Conservation (phyloP, 92 coral and sea anemone genomes). For the Scolanthus callimorphus region DNA sequence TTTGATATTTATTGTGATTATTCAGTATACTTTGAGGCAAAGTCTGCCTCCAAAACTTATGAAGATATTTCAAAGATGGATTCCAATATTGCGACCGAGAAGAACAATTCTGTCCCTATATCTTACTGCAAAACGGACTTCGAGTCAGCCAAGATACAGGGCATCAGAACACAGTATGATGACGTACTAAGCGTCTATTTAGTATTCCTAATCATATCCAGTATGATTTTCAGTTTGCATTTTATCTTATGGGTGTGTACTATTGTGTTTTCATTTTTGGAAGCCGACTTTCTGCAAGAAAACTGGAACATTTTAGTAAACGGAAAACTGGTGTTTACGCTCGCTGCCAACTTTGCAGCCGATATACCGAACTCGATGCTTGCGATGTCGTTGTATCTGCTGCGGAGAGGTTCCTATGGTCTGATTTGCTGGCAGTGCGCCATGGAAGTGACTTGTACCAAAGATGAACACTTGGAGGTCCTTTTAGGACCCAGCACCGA, state of each 20-base stretch:
- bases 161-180: slow-evolving; percentile 34
- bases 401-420: slow-evolving; percentile 81
- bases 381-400: slow-evolving; percentile 77
- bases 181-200: slow-evolving; percentile 56
- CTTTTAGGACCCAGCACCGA: slow-evolving; percentile 55
- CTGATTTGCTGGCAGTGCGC: slow-evolving; percentile 87
- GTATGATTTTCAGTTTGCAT: slow-evolving; percentile 67
- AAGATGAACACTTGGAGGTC: slow-evolving; percentile 65
- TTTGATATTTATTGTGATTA: slow-evolving; percentile 67
- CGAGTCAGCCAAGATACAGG: slow-evolving; percentile 50
- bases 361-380: slow-evolving; percentile 89
- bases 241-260: slow-evolving; percentile 77
- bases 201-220: slow-evolving; percentile 59
- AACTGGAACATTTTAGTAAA: slow-evolving; percentile 71
- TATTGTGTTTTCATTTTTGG: slow-evolving; percentile 54
- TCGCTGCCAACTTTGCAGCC: slow-evolving; percentile 79
- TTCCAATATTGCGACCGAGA: slow-evolving; percentile 21
- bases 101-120: slow-evolving; percentile 46
- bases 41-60: slow-evolving; percentile 32
- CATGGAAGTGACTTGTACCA: slow-evolving; percentile 50
- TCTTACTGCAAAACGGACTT: slow-evolving; percentile 68
- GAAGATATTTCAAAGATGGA: slow-evolving; percentile 34
- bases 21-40: slow-evolving; percentile 65
- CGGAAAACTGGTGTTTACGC: slow-evolving; percentile 66
- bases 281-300: slow-evolving; percentile 81